phyloP scores from a whole-genome alignment of 2,113 vertebrate species.

The Archilochus colubris region DNA sequence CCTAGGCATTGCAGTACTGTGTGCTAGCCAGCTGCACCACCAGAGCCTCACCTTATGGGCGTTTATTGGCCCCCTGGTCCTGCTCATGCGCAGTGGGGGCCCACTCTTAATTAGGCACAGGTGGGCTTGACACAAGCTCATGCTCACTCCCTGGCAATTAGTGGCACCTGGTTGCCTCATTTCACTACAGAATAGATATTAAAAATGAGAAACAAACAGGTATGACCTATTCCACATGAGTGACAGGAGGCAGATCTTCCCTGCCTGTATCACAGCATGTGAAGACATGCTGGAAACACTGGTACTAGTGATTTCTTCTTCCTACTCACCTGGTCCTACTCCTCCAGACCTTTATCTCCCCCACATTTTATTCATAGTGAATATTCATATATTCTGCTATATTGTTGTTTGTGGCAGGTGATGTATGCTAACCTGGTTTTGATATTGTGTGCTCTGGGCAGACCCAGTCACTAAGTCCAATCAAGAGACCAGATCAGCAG shows the following conservation, averaged over 20 bases:
- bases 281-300: not conserved
- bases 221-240: not conserved
- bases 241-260: not conserved
- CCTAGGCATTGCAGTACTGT: too few relatives aligned
- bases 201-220: not conserved
- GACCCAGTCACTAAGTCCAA: accelerated
- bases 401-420: not conserved
- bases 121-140: too few relatives aligned
- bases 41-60: too few relatives aligned
- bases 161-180: too few relatives aligned
- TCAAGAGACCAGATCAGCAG: not conserved
- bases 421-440: not conserved
- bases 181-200: not conserved
- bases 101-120: too few relatives aligned
- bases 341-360: not conserved
- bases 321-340: not conserved
- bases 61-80: too few relatives aligned
- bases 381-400: not conserved
- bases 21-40: too few relatives aligned
- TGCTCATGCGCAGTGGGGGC: too few relatives aligned
- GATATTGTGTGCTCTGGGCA: not conserved
- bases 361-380: not conserved
- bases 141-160: too few relatives aligned
- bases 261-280: not conserved
- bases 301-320: not conserved